Base-by-base conservation (phyloP, 1,140 invertebrate species). In the Calycopis cecrops region DNA sequence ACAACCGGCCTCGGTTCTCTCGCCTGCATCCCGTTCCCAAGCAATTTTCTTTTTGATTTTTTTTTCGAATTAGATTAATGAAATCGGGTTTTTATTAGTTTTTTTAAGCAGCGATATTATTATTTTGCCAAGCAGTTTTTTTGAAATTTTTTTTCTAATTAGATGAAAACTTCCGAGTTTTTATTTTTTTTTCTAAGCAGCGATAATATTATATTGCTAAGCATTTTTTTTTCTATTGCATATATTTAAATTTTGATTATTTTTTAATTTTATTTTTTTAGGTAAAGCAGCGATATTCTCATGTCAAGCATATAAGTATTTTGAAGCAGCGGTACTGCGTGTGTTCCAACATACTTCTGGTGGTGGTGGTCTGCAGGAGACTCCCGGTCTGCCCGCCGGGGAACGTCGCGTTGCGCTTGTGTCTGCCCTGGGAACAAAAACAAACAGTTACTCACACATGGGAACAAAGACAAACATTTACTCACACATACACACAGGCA, bases 321-420 rank as follows among this genome's bases (percentile, higher is more conserved):
- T 44, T 44, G 3, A 4, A 44, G 14, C 17, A 9, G 14, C 10
- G 14, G 8, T 50, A 14, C 9, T 4, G n/a, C 33, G 9, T 4
- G 14, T 28, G 12, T 34, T 44, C 21, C 47, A 48, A 81, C 83
- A 87, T 70, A 88, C 87, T 88, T 82, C 86, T 82, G 6, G 84
- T 80, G 18, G 84, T 87, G 4, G 84, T 79, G 48, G 81, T 80
- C 59, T 88, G 84, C 59, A 88, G 85, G 18, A 91, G 76, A 57
- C 89, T 90, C 47, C 84, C 89, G 6, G 91, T 89, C 67, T 93
- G 92, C n/a, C 91, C 91, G n/a, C 92, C 92, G 38, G 92, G 92
- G 78, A 93, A 93, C n/a, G 92, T 94, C 0, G 94, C 94, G 75
- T 96, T 96, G 54, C 94, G 88, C 83, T 95, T 95, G 68, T 94